phyloP scores from a whole-genome alignment of 2,888 invertebrate genomes.

The Cataglyphis rosenhaueri region DNA sequence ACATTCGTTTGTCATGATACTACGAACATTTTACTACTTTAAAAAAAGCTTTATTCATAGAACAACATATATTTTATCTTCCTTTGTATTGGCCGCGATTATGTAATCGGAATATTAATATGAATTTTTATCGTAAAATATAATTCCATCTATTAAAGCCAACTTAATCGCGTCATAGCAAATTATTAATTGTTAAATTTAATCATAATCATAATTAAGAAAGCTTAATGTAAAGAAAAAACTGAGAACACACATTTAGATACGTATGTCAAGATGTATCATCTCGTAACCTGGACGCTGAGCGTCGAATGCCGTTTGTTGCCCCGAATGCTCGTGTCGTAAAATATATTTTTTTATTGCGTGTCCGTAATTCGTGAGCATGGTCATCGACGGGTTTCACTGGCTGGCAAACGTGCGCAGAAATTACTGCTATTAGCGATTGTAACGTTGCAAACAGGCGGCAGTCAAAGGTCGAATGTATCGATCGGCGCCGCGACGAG shows the following conservation, averaged over 20 bases:
- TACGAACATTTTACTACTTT: background rate
- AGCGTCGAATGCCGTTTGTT: slow-evolving; percentile 58
- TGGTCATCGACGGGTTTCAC: slow-evolving; percentile 65
- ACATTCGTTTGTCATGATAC: background rate
- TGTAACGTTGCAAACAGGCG: slow-evolving; percentile 71
- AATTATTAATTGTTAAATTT: background rate
- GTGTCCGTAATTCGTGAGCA: slow-evolving; percentile 64
- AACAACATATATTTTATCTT: background rate
- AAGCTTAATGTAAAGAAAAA: background rate
- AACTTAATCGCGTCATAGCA: background rate
- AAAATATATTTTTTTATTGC: slow-evolving; percentile 70
- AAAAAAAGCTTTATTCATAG: slow-evolving; percentile 13
- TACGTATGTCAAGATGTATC: background rate
- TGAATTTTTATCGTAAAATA: background rate
- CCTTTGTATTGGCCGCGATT: slow-evolving; percentile 14
- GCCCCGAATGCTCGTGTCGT: slow-evolving; percentile 64
- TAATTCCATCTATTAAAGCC: background rate
- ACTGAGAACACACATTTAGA: background rate
- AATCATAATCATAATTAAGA: background rate
- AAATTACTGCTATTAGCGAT: slow-evolving; percentile 75
- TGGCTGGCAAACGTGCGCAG: slow-evolving; percentile 61
- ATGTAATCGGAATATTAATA: slow-evolving; percentile 5
- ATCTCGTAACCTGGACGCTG: background rate
- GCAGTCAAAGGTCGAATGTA: slow-evolving; percentile 67
- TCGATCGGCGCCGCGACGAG: slow-evolving; percentile 62